These are phyloP conservation scores for Micrasema longulum DNA, from an alignment of 1,140 invertebrate species.

Conservation along the genomic window DNA sequence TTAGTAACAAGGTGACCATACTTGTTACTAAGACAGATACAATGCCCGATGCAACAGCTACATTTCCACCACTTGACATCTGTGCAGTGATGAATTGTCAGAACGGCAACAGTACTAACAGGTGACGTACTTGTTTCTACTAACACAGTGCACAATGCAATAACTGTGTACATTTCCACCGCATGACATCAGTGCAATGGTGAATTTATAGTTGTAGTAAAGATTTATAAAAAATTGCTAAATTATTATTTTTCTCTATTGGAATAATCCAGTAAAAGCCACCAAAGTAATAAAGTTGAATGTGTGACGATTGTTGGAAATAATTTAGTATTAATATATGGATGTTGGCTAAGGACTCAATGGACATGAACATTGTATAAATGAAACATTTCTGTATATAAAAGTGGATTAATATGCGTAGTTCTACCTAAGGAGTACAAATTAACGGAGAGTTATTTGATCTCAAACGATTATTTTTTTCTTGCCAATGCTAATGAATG, in stretches of 20 bases:
- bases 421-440: conserved; percentile 52
- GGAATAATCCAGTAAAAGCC: conserved; percentile 23
- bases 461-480: conserved; percentile 50
- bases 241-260: conserved; percentile 37
- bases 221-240: conserved; percentile 37
- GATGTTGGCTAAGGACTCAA: background rate
- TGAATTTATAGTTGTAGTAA: conserved; percentile 33
- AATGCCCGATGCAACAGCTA: too few relatives aligned
- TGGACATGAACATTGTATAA: conserved; percentile 17
- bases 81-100: too few relatives aligned
- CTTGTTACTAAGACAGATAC: too few relatives aligned
- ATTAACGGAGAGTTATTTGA: conserved; percentile 49
- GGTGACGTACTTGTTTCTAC: too few relatives aligned
- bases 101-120: too few relatives aligned
- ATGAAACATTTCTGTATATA: conserved; percentile 10
- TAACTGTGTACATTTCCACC: too few relatives aligned
- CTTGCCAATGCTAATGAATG: conserved; percentile 50
- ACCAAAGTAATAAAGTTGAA: conserved; percentile 27
- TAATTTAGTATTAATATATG: conserved; percentile 8
- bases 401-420: conserved; percentile 26
- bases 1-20: too few relatives aligned
- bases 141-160: too few relatives aligned
- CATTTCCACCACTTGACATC: too few relatives aligned
- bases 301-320: conserved; percentile 6
- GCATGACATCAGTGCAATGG: background rate